Percentiles rank a stretch among this genome's conserved stretches.
These are phyloP conservation scores for Saguinus oedipus DNA, from an alignment of 2,797 vertebrate genomes.

Conservation along the genomic window DNA sequence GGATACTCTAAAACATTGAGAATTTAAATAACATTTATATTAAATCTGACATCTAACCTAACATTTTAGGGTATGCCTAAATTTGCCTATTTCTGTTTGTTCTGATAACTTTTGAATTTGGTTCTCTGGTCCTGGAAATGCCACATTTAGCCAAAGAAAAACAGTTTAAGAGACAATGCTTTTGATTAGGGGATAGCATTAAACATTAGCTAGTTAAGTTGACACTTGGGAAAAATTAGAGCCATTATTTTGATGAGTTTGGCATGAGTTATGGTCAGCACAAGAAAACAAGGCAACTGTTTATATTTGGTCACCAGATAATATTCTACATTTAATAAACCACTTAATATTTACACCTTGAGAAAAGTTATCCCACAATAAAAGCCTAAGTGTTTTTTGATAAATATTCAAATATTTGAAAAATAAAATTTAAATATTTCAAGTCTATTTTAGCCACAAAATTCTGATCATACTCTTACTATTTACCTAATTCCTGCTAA, in stretches of 20 bases:
- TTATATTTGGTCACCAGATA: neutral
- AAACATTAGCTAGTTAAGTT: neutral
- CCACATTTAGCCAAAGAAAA: neutral
- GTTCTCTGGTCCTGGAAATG: neutral
- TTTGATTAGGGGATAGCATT: neutral
- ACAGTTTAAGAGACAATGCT: neutral
- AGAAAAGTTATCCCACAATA: slow-evolving; percentile 7
- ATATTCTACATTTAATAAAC: neutral
- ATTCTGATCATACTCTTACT: neutral
- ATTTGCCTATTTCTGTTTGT: neutral
- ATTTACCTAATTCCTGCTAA: neutral
- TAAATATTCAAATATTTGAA: neutral
- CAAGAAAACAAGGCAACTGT: neutral
- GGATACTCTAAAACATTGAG: neutral
- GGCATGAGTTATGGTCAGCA: neutral
- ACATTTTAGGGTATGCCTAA: neutral
- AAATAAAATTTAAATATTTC: slow-evolving; percentile 17
- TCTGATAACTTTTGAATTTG: slow-evolving; percentile 11
- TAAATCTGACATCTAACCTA: neutral
- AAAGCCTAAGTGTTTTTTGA: neutral
- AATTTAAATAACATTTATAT: neutral
- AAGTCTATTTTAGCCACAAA: slow-evolving; percentile 18
- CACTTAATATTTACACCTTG: neutral
- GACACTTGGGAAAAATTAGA: neutral
- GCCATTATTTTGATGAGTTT: neutral